These are phyloP conservation scores for Eucera pruinosa DNA, from an alignment of 2,888 invertebrate species.

Conservation along the genomic window DNA sequence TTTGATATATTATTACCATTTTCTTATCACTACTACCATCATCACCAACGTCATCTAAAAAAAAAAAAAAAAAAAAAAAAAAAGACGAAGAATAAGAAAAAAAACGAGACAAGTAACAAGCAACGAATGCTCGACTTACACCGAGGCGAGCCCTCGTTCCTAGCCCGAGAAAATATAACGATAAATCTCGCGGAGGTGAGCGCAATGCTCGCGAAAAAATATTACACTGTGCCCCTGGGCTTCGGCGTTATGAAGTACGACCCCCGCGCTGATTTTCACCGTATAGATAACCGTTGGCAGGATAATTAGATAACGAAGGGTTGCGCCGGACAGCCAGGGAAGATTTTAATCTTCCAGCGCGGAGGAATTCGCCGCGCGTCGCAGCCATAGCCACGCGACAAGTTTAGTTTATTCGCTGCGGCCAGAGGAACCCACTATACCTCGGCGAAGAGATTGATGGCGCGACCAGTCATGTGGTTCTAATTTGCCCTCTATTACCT, in stretches of 20 bases:
- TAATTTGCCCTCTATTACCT: slow-evolving; percentile 78
- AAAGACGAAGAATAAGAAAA: too few relatives aligned
- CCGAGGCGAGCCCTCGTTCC: slow-evolving; percentile 4
- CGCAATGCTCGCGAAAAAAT: slow-evolving; percentile 40
- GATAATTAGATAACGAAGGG: slow-evolving; percentile 57
- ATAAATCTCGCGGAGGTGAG: slow-evolving; percentile 59
- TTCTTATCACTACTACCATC: neutral
- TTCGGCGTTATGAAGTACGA: slow-evolving; percentile 39
- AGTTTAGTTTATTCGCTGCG: slow-evolving; percentile 66
- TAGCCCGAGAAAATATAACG: slow-evolving; percentile 41
- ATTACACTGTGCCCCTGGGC: slow-evolving; percentile 16
- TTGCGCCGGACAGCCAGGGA: slow-evolving; percentile 31
- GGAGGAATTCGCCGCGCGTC: slow-evolving; percentile 36
- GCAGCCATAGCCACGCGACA: slow-evolving; percentile 61
- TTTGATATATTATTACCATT: neutral
- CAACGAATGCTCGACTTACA: slow-evolving; percentile 12
- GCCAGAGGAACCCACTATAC: slow-evolving; percentile 28
- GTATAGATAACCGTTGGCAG: slow-evolving; percentile 35
- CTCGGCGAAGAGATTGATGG: slow-evolving; percentile 73
- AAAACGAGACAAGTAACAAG: neutral
- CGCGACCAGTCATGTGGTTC: slow-evolving; percentile 76
- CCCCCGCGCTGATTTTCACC: slow-evolving; percentile 39
- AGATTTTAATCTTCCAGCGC: slow-evolving; percentile 56
- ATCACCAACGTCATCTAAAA: neutral
- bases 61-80: neutral